Base-by-base conservation (phyloP, 2,888 invertebrate genomes). In the Cephus rjabovi region DNA sequence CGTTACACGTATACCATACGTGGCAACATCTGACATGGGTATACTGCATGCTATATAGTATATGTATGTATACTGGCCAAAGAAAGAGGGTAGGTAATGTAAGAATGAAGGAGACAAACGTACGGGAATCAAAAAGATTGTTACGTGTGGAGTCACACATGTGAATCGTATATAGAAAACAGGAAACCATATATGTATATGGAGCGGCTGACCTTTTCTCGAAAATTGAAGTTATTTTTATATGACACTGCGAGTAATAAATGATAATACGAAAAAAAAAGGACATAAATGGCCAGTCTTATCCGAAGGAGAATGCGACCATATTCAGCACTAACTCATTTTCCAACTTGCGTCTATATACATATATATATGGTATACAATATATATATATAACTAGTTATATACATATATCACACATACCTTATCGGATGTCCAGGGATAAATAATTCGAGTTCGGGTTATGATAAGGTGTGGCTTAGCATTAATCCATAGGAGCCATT, bases 391-490 rank as follows among this genome's bases (percentile, higher is more conserved):
- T 40, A 30, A 70, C 31, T 70, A 15, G 70, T 2, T 70, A 70
- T 70, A 70, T 15, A 70, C 1, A n/a, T 33, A 70, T 33, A 33
- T 70, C 70, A 33, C 4, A 70, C n/a, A 15, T 3, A 70, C 70
- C 70, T 30, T 70, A 70, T 70, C 70, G 70, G 70, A 30, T 70
- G 70, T 70, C 30, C 33, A 70, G 11, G 30, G 33, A 30, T 33
- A 71, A 71, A 71, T 71, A 71, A 71, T 71, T 15, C 31, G 76
- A 76, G 86, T 87, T 87, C 85, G 83, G 86, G 83, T 83, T 84
- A 86, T 86, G 86, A 87, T 88, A 87, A 87, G 85, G 83, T 84
- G 81, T 79, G 82, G 86, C 87, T 87, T 87, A 86, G 70, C 79
- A 84, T 77, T 88, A 88, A 88, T 87, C 83, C 83, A 84, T 56